Conservation (phyloP, 2,797 vertebrate genomes). For the Natrix natrix region DNA sequence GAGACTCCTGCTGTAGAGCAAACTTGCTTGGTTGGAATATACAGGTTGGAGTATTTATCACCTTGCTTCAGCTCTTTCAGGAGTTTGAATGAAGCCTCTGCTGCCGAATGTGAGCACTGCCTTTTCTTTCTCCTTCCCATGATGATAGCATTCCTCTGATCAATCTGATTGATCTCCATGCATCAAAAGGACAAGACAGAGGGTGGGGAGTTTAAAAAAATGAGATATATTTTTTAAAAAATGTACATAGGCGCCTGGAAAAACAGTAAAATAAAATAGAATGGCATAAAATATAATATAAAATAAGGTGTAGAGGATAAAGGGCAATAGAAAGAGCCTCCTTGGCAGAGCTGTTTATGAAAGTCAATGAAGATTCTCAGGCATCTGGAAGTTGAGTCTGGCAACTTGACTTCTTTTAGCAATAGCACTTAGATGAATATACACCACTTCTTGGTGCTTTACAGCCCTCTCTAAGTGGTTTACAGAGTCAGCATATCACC, state of each 20-base stretch:
- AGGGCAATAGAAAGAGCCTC: background rate
- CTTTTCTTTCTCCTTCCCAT: background rate
- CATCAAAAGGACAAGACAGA: background rate
- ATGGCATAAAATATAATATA: background rate
- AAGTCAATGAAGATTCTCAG: background rate
- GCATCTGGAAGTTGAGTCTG: background rate
- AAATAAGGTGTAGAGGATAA: background rate
- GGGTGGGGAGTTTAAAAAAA: background rate
- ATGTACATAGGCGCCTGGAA: background rate
- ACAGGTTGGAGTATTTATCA: background rate
- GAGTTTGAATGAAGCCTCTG: background rate
- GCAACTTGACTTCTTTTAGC: background rate
- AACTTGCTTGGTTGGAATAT: background rate
- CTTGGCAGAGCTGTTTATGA: background rate
- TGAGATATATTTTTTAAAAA: background rate
- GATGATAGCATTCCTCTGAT: background rate
- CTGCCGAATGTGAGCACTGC: background rate
- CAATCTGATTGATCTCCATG: background rate
- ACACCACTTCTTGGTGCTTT: too few species aligned
- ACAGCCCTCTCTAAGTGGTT: too few species aligned
- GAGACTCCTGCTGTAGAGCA: background rate
- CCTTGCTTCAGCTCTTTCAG: background rate
- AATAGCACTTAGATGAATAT: too few species aligned
- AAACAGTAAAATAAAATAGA: background rate
- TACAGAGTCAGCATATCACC: too few species aligned